Evolutionary conservation across 1,140 invertebrate genomes (phyloP).

Genomic region (Macrocentrus cingulum): DNA sequence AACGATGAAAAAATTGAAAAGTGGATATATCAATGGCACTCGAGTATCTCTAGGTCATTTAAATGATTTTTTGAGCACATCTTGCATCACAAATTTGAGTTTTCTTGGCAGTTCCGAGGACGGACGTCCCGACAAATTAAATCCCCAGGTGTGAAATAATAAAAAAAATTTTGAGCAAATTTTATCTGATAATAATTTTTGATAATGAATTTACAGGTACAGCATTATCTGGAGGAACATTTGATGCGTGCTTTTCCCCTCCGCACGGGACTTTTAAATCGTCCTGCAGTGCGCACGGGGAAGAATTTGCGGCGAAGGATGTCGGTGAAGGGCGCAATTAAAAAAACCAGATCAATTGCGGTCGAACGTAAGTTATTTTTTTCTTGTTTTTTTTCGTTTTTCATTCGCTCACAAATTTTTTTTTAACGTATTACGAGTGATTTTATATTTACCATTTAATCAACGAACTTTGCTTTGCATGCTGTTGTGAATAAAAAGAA

Average conservation of each 20-base stretch:
- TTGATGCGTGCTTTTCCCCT: conserved; percentile 77
- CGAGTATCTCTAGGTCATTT: conserved; percentile 89
- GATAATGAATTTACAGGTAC: conserved; percentile 65
- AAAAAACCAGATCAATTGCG: conserved; percentile 84
- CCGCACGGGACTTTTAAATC: conserved; percentile 67
- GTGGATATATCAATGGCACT: conserved; percentile 97
- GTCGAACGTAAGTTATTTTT: conserved; percentile 80
- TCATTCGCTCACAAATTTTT: no score
- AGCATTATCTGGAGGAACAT: conserved; percentile 85
- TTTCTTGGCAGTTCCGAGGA: conserved; percentile 91
- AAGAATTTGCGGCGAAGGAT: conserved; percentile 69
- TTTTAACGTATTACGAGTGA: no score
- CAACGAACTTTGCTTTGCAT: conserved; percentile 33
- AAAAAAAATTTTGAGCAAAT: background rate
- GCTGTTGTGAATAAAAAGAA: background rate
- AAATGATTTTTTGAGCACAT: conserved; percentile 91
- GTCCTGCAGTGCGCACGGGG: conserved; percentile 55
- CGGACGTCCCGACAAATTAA: conserved; percentile 76
- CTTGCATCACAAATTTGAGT: conserved; percentile 93
- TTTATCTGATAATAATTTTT: conserved; percentile 17
- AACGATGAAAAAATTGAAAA: conserved; percentile 97
- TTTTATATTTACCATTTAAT: no score
- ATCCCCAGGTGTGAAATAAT: conserved; percentile 48
- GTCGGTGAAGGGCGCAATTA: conserved; percentile 84
- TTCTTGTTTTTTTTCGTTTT: no score